Evolutionary conservation across 23 tunicate genomes (phyloP).

Genomic region (Aplidium turbinatum): DNA sequence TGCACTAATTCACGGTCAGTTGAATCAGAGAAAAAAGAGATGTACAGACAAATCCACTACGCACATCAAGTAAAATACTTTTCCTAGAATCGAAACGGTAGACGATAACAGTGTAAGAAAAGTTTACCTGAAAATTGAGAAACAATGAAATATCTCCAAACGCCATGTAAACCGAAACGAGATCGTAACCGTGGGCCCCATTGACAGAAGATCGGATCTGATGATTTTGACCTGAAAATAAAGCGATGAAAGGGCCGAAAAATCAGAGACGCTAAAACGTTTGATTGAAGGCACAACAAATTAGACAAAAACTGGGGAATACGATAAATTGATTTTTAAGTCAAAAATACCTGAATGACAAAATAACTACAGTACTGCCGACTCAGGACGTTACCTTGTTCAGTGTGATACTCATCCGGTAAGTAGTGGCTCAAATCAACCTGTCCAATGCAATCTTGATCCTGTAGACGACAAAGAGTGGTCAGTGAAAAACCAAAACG

Average conservation of each 20-base stretch:
- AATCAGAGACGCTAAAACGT: background rate
- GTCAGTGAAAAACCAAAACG: no score
- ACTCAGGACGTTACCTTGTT: background rate
- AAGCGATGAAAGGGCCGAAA: no score
- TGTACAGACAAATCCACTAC: no score
- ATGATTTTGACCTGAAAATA: constrained; percentile 25
- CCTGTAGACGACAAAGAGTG: no score
- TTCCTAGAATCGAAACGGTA: background rate
- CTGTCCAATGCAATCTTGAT: constrained; percentile 4
- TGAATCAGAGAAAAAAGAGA: no score
- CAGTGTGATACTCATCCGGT: constrained; percentile 1
- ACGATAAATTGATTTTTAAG: no score
- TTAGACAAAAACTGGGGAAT: background rate
- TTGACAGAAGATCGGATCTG: constrained; percentile 14
- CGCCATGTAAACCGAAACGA: constrained; percentile 19
- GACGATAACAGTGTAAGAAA: background rate
- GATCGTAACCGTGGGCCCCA: constrained; percentile 5
- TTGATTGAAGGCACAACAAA: background rate
- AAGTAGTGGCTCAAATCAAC: constrained; percentile 1
- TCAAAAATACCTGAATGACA: background rate
- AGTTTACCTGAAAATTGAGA: constrained; percentile 29
- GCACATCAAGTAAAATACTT: no score
- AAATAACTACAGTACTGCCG: background rate
- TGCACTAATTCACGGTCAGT: no score
- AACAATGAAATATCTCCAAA: constrained; percentile 30